Base-by-base conservation (phyloP, 2,797 vertebrate species). In the Acanthurus tractus region DNA sequence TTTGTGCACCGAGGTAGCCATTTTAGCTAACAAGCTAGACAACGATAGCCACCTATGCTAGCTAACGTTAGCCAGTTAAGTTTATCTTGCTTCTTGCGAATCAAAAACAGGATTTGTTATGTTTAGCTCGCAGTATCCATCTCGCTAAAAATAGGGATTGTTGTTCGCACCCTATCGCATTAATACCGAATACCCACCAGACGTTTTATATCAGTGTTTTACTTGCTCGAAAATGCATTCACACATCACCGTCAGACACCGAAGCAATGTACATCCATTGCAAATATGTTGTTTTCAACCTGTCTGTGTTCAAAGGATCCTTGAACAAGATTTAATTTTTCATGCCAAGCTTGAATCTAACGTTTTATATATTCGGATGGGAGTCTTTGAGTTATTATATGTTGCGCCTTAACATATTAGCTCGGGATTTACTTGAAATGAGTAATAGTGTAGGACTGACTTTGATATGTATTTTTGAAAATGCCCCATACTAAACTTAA, bases 21-120 rank as follows among this genome's bases (percentile, higher is more conserved):
- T 90, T 82, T 92, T 93, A 86, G 90, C 91, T 84, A 84, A 61
- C 57, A 22, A 34, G 72, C 83, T 82, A 88, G 83, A 82, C 72
- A 81, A 83, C 87, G 81, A 67, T 74, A 78, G 78, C 78, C 70
- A 56, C 58, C 61, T 64, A 17, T 59, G 69, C 62, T 62, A 29
- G 25, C 5, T 29, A 29, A 46, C 17, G 67, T 56, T 69, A 54
- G 52, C 53, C 29, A 34, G 20, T 67, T 58, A 22, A 74, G 54
- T 76, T 82, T 13, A 62, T 76, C 57, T 36, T 9, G 40, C 9
- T 34, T 48, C 22, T 52, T 59, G 25, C n/a, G 36, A 69, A 63
- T 42, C 7, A 59, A 76, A 34, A 29, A 9, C 38, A 1, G 15
- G 1, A 14, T 57, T 55, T 36, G 11, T 40, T 15, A 17, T n/a